A percentile compares a stretch with the other conserved stretches of the same genome.
Evolutionary conservation across 2,113 vertebrate genomes (phyloP).

Genomic region (Perca schrenkii): DNA sequence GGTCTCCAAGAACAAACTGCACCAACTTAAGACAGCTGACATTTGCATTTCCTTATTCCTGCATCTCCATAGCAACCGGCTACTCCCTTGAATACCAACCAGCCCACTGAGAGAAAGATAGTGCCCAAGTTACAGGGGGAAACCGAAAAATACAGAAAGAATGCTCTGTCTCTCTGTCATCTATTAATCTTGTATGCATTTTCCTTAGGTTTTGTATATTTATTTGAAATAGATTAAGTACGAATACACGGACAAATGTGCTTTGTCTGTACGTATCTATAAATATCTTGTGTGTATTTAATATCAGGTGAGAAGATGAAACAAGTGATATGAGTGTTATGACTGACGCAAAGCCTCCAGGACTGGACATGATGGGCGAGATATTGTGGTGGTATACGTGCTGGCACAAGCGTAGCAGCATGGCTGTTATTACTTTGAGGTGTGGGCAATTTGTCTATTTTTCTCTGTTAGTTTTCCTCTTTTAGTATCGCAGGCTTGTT

Average conservation of each 20-base stretch:
- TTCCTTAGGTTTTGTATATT: slow-evolving; percentile 13
- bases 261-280: background rate
- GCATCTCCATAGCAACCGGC: slow-evolving; percentile 76
- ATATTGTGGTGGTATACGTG: slow-evolving; percentile 40
- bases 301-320: slow-evolving; percentile 53
- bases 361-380: slow-evolving; percentile 27
- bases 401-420: slow-evolving; percentile 1
- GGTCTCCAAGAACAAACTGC: slow-evolving; percentile 62
- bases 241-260: background rate
- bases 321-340: slow-evolving; percentile 40
- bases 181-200: slow-evolving; percentile 22
- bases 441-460: slow-evolving; percentile 30
- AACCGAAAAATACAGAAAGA: slow-evolving; percentile 46
- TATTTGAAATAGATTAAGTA: background rate
- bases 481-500: slow-evolving; percentile 31
- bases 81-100: slow-evolving; percentile 82
- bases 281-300: slow-evolving; percentile 29
- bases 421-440: slow-evolving; percentile 41
- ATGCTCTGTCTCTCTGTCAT: slow-evolving; percentile 3
- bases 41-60: slow-evolving; percentile 81
- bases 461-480: slow-evolving; percentile 54
- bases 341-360: slow-evolving; percentile 9
- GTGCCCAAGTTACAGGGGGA: slow-evolving; percentile 57
- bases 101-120: slow-evolving; percentile 63
- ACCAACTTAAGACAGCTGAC: slow-evolving; percentile 75